Evolutionary conservation across 2,888 invertebrate species (phyloP).

Genomic region (Steinernema hermaphroditum): DNA sequence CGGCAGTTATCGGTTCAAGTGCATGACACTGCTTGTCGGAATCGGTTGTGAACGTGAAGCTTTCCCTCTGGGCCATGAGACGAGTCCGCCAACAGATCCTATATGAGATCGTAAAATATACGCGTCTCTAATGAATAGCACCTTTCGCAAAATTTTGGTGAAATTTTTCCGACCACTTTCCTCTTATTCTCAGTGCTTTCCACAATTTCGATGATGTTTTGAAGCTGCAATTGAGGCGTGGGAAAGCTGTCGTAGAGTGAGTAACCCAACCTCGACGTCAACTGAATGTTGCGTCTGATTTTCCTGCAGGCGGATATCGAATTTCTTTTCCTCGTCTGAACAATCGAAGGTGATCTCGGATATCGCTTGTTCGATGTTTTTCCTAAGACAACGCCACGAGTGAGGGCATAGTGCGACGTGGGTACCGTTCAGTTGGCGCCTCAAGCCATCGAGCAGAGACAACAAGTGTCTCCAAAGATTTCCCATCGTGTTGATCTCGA

Average conservation of each 20-base stretch:
- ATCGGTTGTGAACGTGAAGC: slow-evolving; percentile 40
- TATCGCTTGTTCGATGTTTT: slow-evolving; percentile 13
- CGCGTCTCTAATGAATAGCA: slow-evolving; percentile 27
- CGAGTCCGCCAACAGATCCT: slow-evolving; percentile 59
- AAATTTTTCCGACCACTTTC: slow-evolving; percentile 59
- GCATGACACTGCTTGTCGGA: slow-evolving; percentile 50
- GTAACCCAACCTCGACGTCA: slow-evolving; percentile 42
- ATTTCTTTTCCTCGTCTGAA: slow-evolving; percentile 16
- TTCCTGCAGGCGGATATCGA: neutral
- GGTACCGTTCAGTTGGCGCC: slow-evolving; percentile 39
- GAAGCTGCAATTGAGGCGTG: slow-evolving; percentile 48
- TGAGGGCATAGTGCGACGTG: too few species aligned
- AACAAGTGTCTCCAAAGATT: slow-evolving; percentile 41
- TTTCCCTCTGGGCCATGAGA: slow-evolving; percentile 34
- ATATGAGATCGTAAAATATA: slow-evolving; percentile 4
- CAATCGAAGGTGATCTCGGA: slow-evolving; percentile 25
- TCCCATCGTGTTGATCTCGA: slow-evolving; percentile 32
- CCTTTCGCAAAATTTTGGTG: slow-evolving; percentile 60
- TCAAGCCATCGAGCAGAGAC: slow-evolving; percentile 41
- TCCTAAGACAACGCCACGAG: slow-evolving; percentile 20
- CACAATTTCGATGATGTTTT: slow-evolving; percentile 59
- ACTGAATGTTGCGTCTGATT: slow-evolving; percentile 34
- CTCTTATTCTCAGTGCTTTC: slow-evolving; percentile 50
- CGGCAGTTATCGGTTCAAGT: slow-evolving; percentile 46
- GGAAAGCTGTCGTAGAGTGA: neutral